Evolutionary conservation across 2,888 invertebrate species (phyloP).

Genomic region (Thalpophila matura): DNA sequence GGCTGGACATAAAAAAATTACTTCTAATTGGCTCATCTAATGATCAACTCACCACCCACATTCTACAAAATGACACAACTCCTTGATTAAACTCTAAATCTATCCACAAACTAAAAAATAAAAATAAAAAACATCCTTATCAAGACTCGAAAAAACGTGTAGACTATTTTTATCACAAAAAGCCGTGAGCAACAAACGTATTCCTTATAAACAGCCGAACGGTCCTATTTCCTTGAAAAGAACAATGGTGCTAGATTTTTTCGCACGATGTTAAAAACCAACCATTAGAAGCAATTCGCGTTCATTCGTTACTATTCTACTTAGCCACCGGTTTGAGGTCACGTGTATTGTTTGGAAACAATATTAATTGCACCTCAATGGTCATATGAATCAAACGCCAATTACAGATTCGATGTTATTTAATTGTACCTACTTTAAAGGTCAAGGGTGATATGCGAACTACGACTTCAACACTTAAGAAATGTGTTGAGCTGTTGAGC

Average conservation of each 20-base stretch:
- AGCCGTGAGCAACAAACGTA: conserved; percentile 28
- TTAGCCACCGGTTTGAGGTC: conserved; percentile 67
- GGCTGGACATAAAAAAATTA: too few relatives aligned
- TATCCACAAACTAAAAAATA: conserved; percentile 11
- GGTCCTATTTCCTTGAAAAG: conserved; percentile 71
- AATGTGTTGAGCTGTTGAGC: conserved; percentile 24
- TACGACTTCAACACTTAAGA: conserved; percentile 25
- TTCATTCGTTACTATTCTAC: conserved; percentile 74
- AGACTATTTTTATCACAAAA: conserved; percentile 41
- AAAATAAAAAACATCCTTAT: conserved; percentile 20
- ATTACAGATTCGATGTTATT: conserved; percentile 59
- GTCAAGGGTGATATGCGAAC: conserved; percentile 50
- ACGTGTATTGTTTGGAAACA: conserved; percentile 69
- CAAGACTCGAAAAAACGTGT: conserved; percentile 11
- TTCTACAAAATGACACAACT: conserved; percentile 5
- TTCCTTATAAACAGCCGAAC: conserved; percentile 43
- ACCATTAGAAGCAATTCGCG: conserved; percentile 80
- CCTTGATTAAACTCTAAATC: neutral
- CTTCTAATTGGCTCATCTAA: neutral
- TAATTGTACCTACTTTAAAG: conserved; percentile 44
- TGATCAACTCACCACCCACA: neutral
- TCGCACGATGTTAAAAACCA: conserved; percentile 80
- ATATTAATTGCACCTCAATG: conserved; percentile 69
- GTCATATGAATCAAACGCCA: conserved; percentile 62
- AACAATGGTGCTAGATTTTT: conserved; percentile 81